Evolutionary conservation across 1,140 invertebrate genomes (phyloP).

Genomic region (Eurytemora carolleeae): DNA sequence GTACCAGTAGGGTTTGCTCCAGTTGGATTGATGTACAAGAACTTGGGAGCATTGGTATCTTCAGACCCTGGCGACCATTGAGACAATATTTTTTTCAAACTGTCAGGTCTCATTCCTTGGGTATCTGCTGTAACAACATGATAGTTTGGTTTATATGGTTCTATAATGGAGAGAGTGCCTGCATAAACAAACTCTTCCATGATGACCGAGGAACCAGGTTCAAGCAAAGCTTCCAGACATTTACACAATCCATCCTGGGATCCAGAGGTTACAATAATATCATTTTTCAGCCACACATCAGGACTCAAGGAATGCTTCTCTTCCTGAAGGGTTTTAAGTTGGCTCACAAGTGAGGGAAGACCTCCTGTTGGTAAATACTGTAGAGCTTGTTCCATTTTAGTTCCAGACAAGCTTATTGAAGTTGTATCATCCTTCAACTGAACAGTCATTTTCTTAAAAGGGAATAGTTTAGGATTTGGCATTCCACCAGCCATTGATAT

Average conservation of each 20-base stretch:
- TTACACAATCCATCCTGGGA: conserved; percentile 54
- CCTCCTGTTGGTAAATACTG: conserved; percentile 11
- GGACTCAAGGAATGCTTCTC: conserved; percentile 41
- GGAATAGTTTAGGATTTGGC: conserved; percentile 52
- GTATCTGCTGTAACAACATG: no score
- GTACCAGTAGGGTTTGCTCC: conserved; percentile 47
- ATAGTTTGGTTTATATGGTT: not conserved
- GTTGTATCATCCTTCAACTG: conserved; percentile 35
- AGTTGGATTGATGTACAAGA: conserved; percentile 39
- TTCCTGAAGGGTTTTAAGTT: conserved; percentile 40
- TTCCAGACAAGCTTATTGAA: not conserved
- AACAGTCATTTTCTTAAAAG: conserved; percentile 42
- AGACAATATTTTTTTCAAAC: conserved; percentile 5
- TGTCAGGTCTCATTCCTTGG: no score
- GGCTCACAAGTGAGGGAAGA: conserved; percentile 35
- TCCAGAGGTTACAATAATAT: conserved; percentile 45
- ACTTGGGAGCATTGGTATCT: conserved; percentile 19
- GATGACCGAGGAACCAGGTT: conserved; percentile 44
- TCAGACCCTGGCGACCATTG: conserved; percentile 19
- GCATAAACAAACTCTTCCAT: conserved; percentile 46
- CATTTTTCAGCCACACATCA: conserved; percentile 32
- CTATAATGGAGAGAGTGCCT: not conserved
- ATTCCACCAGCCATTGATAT: conserved; percentile 54
- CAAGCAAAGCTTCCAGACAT: conserved; percentile 40
- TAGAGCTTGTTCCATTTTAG: conserved; percentile 9